A percentile compares a stretch with the other conserved stretches of the same genome.
These are phyloP conservation scores for Cricetomys ansorgei DNA, from an alignment of 2,113 vertebrate genomes.

Conservation along the genomic window DNA sequence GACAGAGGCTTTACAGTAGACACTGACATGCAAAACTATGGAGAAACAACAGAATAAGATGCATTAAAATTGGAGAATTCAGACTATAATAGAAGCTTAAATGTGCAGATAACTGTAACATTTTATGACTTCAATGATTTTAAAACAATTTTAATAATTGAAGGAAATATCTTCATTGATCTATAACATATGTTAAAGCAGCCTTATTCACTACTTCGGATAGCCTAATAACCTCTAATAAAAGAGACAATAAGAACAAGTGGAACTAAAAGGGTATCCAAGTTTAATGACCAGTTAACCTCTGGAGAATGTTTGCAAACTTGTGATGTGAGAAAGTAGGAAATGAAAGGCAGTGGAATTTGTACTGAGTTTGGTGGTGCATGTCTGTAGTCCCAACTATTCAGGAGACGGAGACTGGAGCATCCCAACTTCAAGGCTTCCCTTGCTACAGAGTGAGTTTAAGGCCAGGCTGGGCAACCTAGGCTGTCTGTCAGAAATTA, in stretches of 20 bases:
- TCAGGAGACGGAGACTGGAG: background rate
- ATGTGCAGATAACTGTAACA: conserved; percentile 4
- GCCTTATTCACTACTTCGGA: background rate
- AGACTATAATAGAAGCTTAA: conserved; percentile 7
- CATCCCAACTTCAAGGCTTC: background rate
- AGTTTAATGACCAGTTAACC: background rate
- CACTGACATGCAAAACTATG: background rate
- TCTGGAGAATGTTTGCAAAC: background rate
- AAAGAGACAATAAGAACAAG: background rate
- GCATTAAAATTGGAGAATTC: background rate
- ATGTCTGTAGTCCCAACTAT: background rate
- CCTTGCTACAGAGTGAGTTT: background rate
- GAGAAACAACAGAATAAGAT: background rate
- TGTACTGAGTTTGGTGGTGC: background rate
- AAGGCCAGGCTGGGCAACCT: background rate
- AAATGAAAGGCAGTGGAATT: background rate
- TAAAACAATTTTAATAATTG: conserved; percentile 12
- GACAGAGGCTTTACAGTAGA: background rate
- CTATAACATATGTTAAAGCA: conserved; percentile 44
- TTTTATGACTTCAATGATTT: conserved; percentile 19
- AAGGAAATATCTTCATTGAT: conserved; percentile 33
- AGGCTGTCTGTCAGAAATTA: background rate
- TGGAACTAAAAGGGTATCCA: background rate
- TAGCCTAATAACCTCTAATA: background rate
- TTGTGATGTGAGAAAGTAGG: background rate